phyloP scores from a whole-genome alignment of 2,113 vertebrate species.

The Suncus etruscus region DNA sequence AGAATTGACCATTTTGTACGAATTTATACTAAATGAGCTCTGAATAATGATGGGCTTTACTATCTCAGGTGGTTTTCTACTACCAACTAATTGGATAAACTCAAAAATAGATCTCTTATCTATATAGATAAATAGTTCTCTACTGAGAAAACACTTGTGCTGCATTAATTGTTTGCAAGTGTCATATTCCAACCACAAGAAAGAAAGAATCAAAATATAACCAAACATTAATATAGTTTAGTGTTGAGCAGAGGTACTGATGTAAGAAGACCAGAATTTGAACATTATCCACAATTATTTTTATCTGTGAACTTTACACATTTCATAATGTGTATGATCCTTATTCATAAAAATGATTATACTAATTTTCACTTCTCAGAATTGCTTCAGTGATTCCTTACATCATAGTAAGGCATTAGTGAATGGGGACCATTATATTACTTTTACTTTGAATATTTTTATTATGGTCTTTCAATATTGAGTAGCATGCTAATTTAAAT shows the following conservation, averaged over 20 bases:
- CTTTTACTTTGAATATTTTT: conserved; percentile 32
- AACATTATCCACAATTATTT: conserved; percentile 1
- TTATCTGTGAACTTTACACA: neutral
- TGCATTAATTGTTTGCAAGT: neutral
- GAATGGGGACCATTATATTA: neutral
- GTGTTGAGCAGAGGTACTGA: neutral
- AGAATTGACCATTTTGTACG: conserved; percentile 37
- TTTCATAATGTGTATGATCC: neutral
- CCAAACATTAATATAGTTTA: neutral
- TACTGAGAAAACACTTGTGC: neutral
- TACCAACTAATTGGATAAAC: neutral
- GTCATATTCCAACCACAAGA: neutral
- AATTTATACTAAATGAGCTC: neutral
- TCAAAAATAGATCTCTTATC: neutral
- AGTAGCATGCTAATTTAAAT: neutral
- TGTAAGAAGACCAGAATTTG: neutral
- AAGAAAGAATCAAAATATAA: neutral
- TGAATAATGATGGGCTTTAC: conserved; percentile 30
- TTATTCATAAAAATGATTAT: conserved; percentile 2
- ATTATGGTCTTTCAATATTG: conserved; percentile 47
- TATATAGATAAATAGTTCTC: neutral
- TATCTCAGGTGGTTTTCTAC: neutral
- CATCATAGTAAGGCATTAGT: neutral
- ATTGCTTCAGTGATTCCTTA: neutral
- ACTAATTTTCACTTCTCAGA: neutral